Evolutionary conservation across 2,113 vertebrate species (phyloP).

Genomic region (Brachypodius melanocephalos): DNA sequence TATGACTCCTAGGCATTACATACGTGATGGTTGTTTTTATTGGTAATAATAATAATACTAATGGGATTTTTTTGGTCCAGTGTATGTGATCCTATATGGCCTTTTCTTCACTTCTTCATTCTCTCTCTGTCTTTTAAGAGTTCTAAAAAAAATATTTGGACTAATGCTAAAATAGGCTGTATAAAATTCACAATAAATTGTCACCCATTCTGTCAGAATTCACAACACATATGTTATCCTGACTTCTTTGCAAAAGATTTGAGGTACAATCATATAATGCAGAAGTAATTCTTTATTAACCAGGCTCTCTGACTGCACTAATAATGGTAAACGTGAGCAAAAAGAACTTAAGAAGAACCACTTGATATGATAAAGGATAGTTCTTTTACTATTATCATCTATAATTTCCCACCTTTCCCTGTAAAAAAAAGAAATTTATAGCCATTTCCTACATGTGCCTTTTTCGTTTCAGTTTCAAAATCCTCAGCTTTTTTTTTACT

Average conservation of each 20-base stretch:
- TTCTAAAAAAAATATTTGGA: not conserved
- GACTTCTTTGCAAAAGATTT: constrained; percentile 37
- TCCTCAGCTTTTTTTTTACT: constrained; percentile 24
- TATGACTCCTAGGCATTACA: constrained; percentile 7
- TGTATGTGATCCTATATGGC: not conserved
- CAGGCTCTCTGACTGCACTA: constrained; percentile 14
- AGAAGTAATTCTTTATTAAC: constrained; percentile 65
- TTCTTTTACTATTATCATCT: constrained; percentile 58
- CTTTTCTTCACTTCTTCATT: constrained; percentile 36
- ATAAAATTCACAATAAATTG: constrained; percentile 1
- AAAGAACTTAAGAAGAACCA: constrained; percentile 59
- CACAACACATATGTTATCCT: constrained; percentile 11
- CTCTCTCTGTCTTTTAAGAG: not conserved
- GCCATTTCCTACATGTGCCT: constrained; percentile 37
- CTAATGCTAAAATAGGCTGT: not conserved
- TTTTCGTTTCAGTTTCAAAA: constrained; percentile 62
- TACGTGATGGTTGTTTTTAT: constrained; percentile 37
- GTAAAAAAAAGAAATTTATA: constrained; percentile 67
- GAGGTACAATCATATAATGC: constrained; percentile 31
- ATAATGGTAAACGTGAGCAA: constrained; percentile 56
- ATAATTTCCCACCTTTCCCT: constrained; percentile 58
- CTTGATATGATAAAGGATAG: constrained; percentile 66
- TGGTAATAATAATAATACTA: constrained; percentile 44
- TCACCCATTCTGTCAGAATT: constrained; percentile 42
- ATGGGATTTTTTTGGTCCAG: not conserved